Conservation (phyloP, 2,797 vertebrate species). For the Oryzias sinensis region DNA sequence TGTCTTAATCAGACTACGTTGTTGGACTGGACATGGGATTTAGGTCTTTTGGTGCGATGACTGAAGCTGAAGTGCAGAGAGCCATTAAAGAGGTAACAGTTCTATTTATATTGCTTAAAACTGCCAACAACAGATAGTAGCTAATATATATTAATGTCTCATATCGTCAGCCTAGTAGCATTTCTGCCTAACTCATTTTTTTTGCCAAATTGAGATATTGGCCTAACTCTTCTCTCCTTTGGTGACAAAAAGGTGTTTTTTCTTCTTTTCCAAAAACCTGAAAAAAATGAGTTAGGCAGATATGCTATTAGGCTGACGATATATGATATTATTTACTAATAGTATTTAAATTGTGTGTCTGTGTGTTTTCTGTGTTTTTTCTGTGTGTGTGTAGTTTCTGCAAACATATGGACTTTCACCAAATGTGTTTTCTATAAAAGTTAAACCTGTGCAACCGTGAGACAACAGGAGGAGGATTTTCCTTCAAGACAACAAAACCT, state of each 20-base stretch:
- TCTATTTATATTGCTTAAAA: not conserved
- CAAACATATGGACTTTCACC: not conserved
- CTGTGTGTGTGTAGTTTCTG: not conserved
- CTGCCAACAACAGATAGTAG: not conserved
- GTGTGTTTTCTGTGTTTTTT: not conserved
- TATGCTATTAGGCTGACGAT: no score
- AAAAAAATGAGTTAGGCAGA: no score
- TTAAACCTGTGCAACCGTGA: constrained; percentile 1
- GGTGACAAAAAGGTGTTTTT: no score
- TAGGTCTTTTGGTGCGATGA: not conserved
- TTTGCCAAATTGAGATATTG: no score
- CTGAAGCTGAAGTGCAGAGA: not conserved
- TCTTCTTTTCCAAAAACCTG: no score
- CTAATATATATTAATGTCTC: no score
- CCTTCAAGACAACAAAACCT: no score
- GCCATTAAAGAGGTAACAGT: constrained; percentile 17
- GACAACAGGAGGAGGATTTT: not conserved
- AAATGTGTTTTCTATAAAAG: not conserved
- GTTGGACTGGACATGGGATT: constrained; percentile 12
- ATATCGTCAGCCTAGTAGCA: no score
- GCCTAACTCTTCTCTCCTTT: no score
- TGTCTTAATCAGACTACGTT: constrained; percentile 28
- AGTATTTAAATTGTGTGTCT: not conserved
- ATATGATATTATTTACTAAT: no score
- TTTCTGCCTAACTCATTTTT: no score